Evolutionary conservation across 1,140 invertebrate species (phyloP).

Genomic region (Pantala flavescens): DNA sequence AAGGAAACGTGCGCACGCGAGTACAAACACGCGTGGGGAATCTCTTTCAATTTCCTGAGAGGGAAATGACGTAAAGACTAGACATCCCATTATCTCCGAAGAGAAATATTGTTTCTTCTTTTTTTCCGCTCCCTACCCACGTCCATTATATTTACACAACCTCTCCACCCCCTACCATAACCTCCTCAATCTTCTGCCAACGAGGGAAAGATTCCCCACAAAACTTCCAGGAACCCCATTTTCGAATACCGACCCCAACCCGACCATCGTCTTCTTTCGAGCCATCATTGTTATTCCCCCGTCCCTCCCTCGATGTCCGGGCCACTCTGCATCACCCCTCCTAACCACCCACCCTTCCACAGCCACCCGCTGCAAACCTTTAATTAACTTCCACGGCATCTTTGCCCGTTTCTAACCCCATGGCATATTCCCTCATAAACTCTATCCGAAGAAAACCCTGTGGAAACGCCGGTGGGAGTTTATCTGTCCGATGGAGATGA

Average conservation of each 20-base stretch:
- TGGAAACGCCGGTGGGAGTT: neutral
- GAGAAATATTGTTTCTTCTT: neutral
- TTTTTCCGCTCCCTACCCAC: neutral
- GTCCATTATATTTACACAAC: slow-evolving; percentile 7
- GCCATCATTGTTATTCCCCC: neutral
- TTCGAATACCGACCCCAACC: neutral
- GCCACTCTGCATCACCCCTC: slow-evolving; percentile 1
- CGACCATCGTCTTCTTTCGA: neutral
- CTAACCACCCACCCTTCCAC: neutral
- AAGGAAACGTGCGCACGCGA: too few species aligned
- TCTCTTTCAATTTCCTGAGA: too few species aligned
- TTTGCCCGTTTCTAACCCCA: neutral
- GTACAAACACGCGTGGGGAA: too few species aligned
- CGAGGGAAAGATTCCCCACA: neutral
- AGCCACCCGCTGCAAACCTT: neutral
- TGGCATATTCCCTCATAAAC: neutral
- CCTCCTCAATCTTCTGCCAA: neutral
- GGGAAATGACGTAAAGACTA: neutral
- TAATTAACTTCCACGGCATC: neutral
- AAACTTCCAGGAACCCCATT: slow-evolving; percentile 4
- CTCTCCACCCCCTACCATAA: neutral
- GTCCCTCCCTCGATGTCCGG: neutral
- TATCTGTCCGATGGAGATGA: too few species aligned
- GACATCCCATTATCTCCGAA: neutral
- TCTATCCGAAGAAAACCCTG: neutral